Base-by-base conservation (phyloP, 2,888 invertebrate species). In the Drosophila yooni region DNA sequence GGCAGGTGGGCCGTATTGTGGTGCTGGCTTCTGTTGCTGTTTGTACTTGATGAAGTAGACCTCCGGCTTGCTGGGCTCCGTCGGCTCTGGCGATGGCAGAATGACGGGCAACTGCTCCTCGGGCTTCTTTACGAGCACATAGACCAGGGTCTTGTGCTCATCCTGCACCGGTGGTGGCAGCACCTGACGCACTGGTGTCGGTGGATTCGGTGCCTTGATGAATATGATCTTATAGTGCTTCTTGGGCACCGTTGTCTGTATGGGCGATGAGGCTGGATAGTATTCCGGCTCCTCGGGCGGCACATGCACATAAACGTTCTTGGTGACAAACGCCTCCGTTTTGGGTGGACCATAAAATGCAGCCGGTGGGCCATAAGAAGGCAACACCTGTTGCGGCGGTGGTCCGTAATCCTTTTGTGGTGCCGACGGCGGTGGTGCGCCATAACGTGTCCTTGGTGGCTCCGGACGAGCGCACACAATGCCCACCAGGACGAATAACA, bases 61-160 rank as follows among this genome's bases (percentile, higher is more conserved):
- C 94, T 97, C 97, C 8, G 97, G 97, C 93, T 97, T 97, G 94
- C 96, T 96, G 54, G 97, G 97, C 91, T 97, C 97, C 43, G 97
- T 97, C 51, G 97, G 97, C 53, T 96, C 95, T 4, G 96, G 96
- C 15, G 96, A 96, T 2, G 97, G 97, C 80, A 97, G 95, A 52
- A 95, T 94, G 74, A 97, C 94, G 69, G 97, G 96, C 59, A 96
- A 96, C 85, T 96, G 96, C 79, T 96, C 96, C 92, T 97, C 97
- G 18, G 97, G 97, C 92, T 97, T 97, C 95, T 97, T 97, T 73
- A 97, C 97, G 93, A 97, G 93, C 59, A 97, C 97, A 93, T 97
- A 97, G 72, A 97, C 97, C 80, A 97, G 94, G 10, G 97, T 97
- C 94, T 97, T 97, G 94, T 97, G 97, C 93, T 97, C 97, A 91